Conservation (phyloP, 2,797 vertebrate genomes). For the Pogonophryne albipinna region DNA sequence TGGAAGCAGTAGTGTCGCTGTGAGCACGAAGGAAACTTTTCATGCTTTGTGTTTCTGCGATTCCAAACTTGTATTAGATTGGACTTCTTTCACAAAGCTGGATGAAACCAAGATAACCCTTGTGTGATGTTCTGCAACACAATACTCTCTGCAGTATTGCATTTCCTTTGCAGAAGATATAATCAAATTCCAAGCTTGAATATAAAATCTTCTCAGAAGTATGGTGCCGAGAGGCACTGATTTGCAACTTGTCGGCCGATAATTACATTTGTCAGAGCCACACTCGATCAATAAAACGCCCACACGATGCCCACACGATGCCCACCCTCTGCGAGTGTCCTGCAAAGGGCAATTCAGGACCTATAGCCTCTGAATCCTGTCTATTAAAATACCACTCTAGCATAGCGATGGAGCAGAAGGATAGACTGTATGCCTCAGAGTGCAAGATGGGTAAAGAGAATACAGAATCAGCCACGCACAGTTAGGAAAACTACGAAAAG, state of each 20-base stretch:
- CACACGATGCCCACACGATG: not conserved
- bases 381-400: conserved; percentile 35
- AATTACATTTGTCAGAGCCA: conserved; percentile 49
- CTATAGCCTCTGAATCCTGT: conserved; percentile 41
- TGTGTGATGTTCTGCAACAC: not conserved
- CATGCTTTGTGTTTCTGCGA: conserved; percentile 14
- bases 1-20: conserved; percentile 19
- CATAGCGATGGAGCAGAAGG: conserved; percentile 14
- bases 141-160: not conserved
- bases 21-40: conserved; percentile 32
- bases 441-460: conserved; percentile 6
- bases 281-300: conserved; percentile 32
- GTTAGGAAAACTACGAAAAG: not conserved
- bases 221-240: conserved; percentile 19
- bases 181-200: conserved; percentile 24
- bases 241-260: conserved; percentile 48
- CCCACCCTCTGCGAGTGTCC: conserved; percentile 31
- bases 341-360: conserved; percentile 35
- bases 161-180: conserved; percentile 9
- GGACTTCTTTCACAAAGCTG: conserved; percentile 19
- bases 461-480: not conserved
- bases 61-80: conserved; percentile 29
- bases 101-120: conserved; percentile 12
- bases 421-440: conserved; percentile 14
- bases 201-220: conserved; percentile 22